Base-by-base conservation (phyloP, 1,140 invertebrate species). In the Polypedilum pembai region DNA sequence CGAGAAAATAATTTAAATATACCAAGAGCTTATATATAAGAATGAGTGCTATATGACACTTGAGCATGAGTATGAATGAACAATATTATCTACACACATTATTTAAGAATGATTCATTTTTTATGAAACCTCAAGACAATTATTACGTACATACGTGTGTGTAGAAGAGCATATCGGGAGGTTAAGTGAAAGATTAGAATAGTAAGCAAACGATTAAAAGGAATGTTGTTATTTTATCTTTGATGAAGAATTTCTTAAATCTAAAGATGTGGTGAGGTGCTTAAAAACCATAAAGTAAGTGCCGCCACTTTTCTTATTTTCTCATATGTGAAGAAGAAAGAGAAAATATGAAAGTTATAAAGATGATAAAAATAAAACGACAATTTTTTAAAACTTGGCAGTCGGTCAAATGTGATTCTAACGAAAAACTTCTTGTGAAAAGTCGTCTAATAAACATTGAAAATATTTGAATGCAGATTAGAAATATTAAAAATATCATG, bases 101-200 rank as follows among this genome's bases (percentile, higher is more conserved):
- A 33, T 56, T 56, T 56, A n/a, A n/a, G n/a, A 56, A 56, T 56
- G 45, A 56, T 56, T 56, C 45, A 56, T 56, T 56, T 56, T 56
- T 10, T 56, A 56, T 56, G 12, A 56, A n/a, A 56, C 24, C 24
- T 33, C 24, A 33, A 33, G 24, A 33, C 24, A 33, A 33, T 33
- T 33, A 33, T 33, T 56, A 56, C 45, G 15, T 12, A 56, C 45
- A 56, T 15, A 33, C 45, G 45, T 56, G 3, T 56, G 12, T 12
- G 15, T n/a, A 56, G 45, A 56, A 56, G 45, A 56, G 45, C 12
- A n/a, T 56, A 12, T 56, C 45, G n/a, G n/a, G 45, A 56, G n/a
- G 12, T n/a, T 56, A 56, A 56, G 45, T n/a, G 45, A 56, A 56
- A 56, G 45, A 56, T n/a, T 56, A n/a, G 45, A 56, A n/a, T 33